A percentile compares a stretch with the other conserved stretches of the same genome.
These are phyloP conservation scores for Macropus fuliginosus DNA, from an alignment of 2,797 vertebrate species.

Conservation along the genomic window DNA sequence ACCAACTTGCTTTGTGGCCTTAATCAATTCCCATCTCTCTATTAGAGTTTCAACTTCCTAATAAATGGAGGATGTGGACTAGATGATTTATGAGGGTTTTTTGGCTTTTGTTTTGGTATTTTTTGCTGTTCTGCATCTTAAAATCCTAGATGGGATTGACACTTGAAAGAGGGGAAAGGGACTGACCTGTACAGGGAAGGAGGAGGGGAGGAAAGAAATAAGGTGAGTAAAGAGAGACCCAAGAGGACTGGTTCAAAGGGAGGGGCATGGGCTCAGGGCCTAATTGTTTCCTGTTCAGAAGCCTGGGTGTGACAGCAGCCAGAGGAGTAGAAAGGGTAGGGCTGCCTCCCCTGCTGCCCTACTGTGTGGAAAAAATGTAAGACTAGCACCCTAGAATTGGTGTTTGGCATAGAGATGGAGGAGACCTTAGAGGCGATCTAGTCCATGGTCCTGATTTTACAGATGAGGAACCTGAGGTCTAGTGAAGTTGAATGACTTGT, in stretches of 20 bases:
- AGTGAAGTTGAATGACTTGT: not conserved
- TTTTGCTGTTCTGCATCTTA: not conserved
- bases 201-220: not conserved
- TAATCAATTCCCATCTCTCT: not conserved
- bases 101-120: not conserved
- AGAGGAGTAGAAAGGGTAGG: not conserved
- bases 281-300: not conserved
- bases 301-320: not conserved
- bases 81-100: not conserved
- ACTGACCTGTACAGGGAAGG: not conserved
- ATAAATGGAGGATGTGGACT: not conserved
- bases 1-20: not conserved
- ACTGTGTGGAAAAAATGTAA: not conserved
- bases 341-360: not conserved
- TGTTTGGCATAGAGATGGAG: not conserved
- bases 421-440: not conserved
- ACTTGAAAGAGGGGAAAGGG: not conserved
- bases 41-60: not conserved
- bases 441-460: not conserved
- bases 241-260: not conserved
- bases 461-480: not conserved
- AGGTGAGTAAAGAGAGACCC: not conserved
- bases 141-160: not conserved
- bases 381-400: not conserved
- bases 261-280: not conserved